Base-by-base conservation (phyloP, 2,888 invertebrate species). In the Cetonia aurata region DNA sequence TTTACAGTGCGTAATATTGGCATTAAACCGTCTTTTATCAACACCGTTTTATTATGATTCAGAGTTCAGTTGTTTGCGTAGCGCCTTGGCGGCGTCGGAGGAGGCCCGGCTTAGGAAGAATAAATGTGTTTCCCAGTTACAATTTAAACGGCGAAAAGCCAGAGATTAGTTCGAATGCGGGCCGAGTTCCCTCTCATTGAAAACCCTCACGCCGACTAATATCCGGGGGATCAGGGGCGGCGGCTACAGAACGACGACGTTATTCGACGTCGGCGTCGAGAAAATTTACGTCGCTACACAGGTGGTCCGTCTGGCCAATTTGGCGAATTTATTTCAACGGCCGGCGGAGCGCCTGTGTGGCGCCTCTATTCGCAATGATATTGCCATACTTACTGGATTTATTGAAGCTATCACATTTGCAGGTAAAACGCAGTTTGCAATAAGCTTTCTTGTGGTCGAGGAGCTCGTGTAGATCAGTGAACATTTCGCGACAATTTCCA, bases 401-500 rank as follows among this genome's bases (percentile, higher is more conserved):
- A 85, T 87, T 87, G 78, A 87, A 84, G 75, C 84, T 85, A 81
- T 89, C 88, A 82, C 90, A 91, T 84, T 90, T 90, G 85, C 91
- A 91, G 75, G 90, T 90, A 84, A 91, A 91, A 77, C 90, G 87
- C 77, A 91, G 87, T 82, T 90, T 90, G 85, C 92, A 92, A 83
- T 90, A 90, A 71, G 88, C 87, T 79, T 91, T 90, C 85, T 92
- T 92, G 85, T 93, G 93, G 77, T 92, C 91, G 75, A 91, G 86
- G 74, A 92, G 86, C 77, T 91, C 91, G 76, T 90, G 89, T 13
- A 92, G 86, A 78, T 91, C 91, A 68, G 90, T 88, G 83, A 92
- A 92, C 85, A 91, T 88, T 82, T 91, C 91, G 75, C 92, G 87
- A 83, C 93, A 93, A 81, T 90, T 91, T 60, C 93, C 93, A 82